phyloP scores from a whole-genome alignment of 1,140 invertebrate genomes.

The Octopus sinensis region DNA sequence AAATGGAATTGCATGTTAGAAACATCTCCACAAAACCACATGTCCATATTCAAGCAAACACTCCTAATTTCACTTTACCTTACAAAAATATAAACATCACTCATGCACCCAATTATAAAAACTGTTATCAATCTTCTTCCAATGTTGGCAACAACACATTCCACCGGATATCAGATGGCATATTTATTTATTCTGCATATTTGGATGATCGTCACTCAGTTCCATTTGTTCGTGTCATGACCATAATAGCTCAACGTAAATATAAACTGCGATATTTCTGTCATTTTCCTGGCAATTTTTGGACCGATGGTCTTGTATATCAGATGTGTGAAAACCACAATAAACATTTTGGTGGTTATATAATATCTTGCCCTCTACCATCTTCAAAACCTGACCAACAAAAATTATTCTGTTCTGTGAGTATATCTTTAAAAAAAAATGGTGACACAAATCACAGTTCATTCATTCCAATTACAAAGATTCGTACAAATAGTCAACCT shows the following conservation, averaged over 20 bases:
- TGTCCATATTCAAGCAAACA: not conserved
- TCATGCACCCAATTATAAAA: not conserved
- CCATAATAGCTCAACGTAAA: slow-evolving; percentile 25
- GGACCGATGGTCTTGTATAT: slow-evolving; percentile 21
- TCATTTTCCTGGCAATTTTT: slow-evolving; percentile 19
- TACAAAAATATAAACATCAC: not conserved
- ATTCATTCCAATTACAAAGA: slow-evolving; percentile 8
- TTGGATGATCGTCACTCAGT: slow-evolving; percentile 24
- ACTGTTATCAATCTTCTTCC: slow-evolving; percentile 18
- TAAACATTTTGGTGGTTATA: slow-evolving; percentile 45
- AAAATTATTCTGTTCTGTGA: not conserved
- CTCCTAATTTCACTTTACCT: not conserved
- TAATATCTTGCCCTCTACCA: slow-evolving; percentile 42
- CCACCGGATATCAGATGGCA: slow-evolving; percentile 18
- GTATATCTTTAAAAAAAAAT: not conserved
- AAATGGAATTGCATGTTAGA: not conserved
- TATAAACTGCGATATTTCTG: slow-evolving; percentile 25
- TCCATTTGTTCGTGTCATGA: slow-evolving; percentile 30
- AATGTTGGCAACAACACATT: slow-evolving; percentile 20
- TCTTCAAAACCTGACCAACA: not conserved
- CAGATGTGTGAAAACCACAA: slow-evolving; percentile 54
- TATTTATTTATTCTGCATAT: slow-evolving; percentile 39
- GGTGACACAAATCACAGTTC: not conserved
- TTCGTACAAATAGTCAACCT: not conserved
- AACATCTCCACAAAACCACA: not conserved